Conservation (phyloP, 2,888 invertebrate species). For the Amphimallon solstitiale region DNA sequence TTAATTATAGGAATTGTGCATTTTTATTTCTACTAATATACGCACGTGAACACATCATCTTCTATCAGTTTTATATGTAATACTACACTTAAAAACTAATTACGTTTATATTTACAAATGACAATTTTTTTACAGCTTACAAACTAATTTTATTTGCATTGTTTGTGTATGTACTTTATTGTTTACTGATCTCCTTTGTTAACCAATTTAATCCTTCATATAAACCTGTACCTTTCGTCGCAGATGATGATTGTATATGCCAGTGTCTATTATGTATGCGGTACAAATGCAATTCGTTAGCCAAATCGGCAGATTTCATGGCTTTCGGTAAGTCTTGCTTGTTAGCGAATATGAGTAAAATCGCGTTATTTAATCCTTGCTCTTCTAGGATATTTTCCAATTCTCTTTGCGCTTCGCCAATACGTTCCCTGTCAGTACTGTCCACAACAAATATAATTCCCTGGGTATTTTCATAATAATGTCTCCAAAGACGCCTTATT, state of each 20-base stretch:
- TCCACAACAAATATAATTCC: conserved; percentile 96
- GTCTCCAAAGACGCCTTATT: conserved; percentile 95
- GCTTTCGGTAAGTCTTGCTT: conserved; percentile 95
- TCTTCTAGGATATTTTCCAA: conserved; percentile 78
- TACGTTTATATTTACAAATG: too few relatives aligned
- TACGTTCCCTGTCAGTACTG: conserved; percentile 92
- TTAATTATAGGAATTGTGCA: too few relatives aligned
- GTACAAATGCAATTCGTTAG: conserved; percentile 87
- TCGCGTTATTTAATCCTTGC: conserved; percentile 91
- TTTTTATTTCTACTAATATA: too few relatives aligned
- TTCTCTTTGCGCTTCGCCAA: conserved; percentile 90
- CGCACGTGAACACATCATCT: too few relatives aligned
- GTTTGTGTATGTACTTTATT: conserved; percentile 59
- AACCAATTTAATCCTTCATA: conserved; percentile 95
- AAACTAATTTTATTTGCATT: neutral
- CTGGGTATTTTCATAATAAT: conserved; percentile 96
- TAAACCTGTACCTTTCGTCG: conserved; percentile 89
- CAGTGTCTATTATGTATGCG: conserved; percentile 84
- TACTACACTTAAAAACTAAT: too few relatives aligned
- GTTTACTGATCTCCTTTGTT: conserved; percentile 85
- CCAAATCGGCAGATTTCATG: conserved; percentile 90
- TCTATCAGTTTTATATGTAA: too few relatives aligned
- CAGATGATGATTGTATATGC: conserved; percentile 94
- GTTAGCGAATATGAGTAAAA: conserved; percentile 92
- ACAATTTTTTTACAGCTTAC: conserved; percentile 1